A percentile compares a stretch with the other conserved stretches of the same genome.
These are phyloP conservation scores for Acanthornis magna DNA, from an alignment of 2,797 vertebrate genomes.

Conservation along the genomic window DNA sequence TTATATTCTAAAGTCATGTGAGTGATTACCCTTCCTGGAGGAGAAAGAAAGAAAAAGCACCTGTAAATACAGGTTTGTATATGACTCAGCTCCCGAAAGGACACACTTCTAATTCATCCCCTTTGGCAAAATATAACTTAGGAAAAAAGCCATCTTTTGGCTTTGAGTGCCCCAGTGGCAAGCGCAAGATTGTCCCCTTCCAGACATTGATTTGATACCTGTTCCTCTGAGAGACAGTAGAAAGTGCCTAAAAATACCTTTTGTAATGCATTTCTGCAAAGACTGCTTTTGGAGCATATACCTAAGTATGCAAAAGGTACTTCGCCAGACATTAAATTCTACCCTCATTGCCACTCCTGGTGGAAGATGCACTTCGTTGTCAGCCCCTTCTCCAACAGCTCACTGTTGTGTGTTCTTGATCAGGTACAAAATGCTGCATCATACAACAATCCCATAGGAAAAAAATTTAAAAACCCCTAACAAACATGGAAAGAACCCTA, in stretches of 20 bases:
- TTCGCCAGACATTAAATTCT: neutral
- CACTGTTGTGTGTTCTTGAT: neutral
- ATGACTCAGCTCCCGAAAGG: neutral
- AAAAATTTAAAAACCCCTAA: neutral
- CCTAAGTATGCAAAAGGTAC: neutral
- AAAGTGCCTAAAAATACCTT: neutral
- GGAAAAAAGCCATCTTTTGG: neutral
- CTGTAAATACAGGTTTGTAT: neutral
- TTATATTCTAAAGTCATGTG: neutral
- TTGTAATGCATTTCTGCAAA: neutral
- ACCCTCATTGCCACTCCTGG: neutral
- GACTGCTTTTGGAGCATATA: neutral
- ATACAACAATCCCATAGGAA: neutral
- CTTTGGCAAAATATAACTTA: neutral
- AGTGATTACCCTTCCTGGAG: neutral
- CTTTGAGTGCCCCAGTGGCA: neutral
- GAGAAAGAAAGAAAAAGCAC: neutral
- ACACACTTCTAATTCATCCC: neutral
- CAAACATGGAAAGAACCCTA: neutral
- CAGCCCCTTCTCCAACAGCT: neutral
- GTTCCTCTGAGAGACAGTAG: neutral
- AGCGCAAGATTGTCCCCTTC: rapidly evolving
- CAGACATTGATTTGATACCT: neutral
- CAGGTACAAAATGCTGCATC: neutral
- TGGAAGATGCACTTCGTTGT: neutral